These are phyloP conservation scores for Coenonympha arcania DNA, from an alignment of 2,888 invertebrate species.

Conservation along the genomic window DNA sequence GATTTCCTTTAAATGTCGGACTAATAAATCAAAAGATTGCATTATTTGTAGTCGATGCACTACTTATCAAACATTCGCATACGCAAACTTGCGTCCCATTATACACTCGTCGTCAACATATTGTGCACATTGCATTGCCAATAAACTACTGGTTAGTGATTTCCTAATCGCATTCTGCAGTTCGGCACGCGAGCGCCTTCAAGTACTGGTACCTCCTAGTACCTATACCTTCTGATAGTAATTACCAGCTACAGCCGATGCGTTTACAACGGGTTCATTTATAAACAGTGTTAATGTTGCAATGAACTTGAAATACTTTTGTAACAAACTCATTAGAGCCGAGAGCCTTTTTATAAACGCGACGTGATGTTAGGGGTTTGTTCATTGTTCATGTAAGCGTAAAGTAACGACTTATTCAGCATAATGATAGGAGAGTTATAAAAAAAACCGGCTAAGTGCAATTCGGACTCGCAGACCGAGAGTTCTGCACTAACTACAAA, in stretches of 20 bases:
- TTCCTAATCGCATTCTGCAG: constrained; percentile 37
- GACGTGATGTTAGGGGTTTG: constrained; percentile 7
- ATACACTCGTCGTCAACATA: constrained; percentile 34
- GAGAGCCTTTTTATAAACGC: constrained; percentile 14
- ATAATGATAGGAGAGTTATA: no score
- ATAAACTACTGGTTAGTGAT: constrained; percentile 34
- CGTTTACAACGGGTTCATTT: constrained; percentile 28
- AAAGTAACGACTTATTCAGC: neutral
- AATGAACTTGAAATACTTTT: constrained; percentile 33
- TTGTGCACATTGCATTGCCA: constrained; percentile 36
- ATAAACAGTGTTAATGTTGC: constrained; percentile 28
- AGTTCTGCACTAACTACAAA: no score
- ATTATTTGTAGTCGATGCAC: neutral
- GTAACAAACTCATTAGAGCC: constrained; percentile 20
- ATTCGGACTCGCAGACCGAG: no score
- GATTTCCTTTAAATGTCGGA: no score
- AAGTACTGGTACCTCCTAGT: constrained; percentile 7
- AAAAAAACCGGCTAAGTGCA: no score
- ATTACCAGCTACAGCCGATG: constrained; percentile 29
- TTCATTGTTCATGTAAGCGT: constrained; percentile 3
- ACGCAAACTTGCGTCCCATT: constrained; percentile 29
- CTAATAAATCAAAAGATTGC: neutral
- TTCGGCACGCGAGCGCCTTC: constrained; percentile 28
- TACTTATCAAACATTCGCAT: constrained; percentile 6
- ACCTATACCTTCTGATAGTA: no score